Evolutionary conservation across 1,140 invertebrate genomes (phyloP), one percentile per base, ranked within the genome.

Genomic region (Caenorhabditis inopinata): DNA sequence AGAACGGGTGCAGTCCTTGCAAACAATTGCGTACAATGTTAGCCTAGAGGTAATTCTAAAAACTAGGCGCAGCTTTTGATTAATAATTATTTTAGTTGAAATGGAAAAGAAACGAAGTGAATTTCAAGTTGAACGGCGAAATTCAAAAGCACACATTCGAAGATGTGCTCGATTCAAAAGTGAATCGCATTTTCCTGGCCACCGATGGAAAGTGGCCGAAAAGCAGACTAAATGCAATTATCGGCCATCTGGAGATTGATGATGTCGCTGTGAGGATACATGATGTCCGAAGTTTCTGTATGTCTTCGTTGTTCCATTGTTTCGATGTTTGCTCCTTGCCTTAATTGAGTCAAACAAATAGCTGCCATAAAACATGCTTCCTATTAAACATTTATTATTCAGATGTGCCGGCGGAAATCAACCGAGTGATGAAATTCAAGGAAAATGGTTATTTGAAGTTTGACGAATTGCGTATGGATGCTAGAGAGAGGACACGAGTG

Each of bases 391-490:
- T 29, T 18, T 46, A 29, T 23, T 47, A n/a, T 76, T 38, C 48
- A 38, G 46, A 68, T 42, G 38, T 68, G 58, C 16, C 58, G 16
- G 32, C 58, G 2, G 58, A 68, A 68, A 68, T 68, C 32, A 38
- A 29, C 4, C 2, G 58, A 21, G 38, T 42, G 3, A 12, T 76
- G 3, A 76, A 29, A 16, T 38, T 76, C 3, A 76, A 76, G 23
- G 46, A 51, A 12, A 51, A 76, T n/a, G 76, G 76, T 27, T 78
- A 18, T n/a, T 23, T 78, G 21, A 23, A 78, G 14, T 78, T 46
- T 25, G 49, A 51, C 16, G 42, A 47, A n/a, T 51, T 78, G 35
- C 49, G 68, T 6, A 42, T 51, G 42, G 53, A 78, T 62, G 76
- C 68, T 25, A n/a, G 76, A 25, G 53, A 62, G 23, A 47, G 32